A percentile compares a stretch with the other conserved stretches of the same genome.
Conservation (phyloP, 2,797 vertebrate genomes). For the Danio albolineatus region DNA sequence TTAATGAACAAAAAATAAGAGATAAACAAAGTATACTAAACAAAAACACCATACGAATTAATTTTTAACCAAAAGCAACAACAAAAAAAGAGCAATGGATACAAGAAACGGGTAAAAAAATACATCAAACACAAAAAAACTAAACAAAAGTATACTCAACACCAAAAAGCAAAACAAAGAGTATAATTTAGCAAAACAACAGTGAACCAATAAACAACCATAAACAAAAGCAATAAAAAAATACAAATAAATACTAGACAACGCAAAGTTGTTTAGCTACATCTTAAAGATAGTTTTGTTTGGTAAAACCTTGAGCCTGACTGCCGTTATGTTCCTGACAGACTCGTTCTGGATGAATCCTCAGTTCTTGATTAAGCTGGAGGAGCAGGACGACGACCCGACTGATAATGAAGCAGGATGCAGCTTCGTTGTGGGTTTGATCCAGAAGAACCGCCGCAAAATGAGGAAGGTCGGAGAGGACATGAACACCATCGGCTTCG, state of each 20-base stretch:
- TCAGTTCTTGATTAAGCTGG: slow-evolving; percentile 84
- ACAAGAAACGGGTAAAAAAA: no score
- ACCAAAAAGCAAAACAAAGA: not conserved
- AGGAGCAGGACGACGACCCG: slow-evolving; percentile 84
- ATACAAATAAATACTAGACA: no score
- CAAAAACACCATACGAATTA: not conserved
- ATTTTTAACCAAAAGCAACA: no score
- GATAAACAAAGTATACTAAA: no score
- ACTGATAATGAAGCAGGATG: slow-evolving; percentile 80
- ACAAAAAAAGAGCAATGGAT: not conserved
- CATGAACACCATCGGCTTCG: slow-evolving; percentile 86
- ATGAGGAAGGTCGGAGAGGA: slow-evolving; percentile 82
- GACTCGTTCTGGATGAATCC: slow-evolving; percentile 88
- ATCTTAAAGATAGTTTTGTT: no score
- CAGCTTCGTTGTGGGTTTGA: slow-evolving; percentile 85
- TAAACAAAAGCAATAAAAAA: not conserved
- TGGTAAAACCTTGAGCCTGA: not conserved
- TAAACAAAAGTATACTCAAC: not conserved
- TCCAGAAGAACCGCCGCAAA: slow-evolving; percentile 85
- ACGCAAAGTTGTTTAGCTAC: not conserved
- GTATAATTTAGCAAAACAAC: no score
- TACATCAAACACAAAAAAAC: not conserved
- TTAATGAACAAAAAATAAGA: not conserved
- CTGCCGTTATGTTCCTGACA: slow-evolving; percentile 49
- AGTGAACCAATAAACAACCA: no score